Percentiles rank a stretch among this genome's conserved stretches.
These are phyloP conservation scores for Cerastis leucographa DNA, from an alignment of 2,888 invertebrate genomes.

Conservation along the genomic window DNA sequence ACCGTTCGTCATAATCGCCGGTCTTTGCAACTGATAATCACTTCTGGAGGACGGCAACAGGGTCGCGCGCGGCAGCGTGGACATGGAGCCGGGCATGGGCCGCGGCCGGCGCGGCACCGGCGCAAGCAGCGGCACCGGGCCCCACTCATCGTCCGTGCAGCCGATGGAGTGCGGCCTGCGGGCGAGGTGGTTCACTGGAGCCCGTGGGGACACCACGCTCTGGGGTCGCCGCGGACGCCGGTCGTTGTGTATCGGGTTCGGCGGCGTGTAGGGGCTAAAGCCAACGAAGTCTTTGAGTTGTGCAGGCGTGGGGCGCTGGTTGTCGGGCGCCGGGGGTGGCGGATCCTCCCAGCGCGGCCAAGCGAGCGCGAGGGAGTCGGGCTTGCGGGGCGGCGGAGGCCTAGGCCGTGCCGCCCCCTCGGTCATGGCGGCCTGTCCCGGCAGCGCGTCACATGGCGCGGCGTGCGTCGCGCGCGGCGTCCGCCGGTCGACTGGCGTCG, in stretches of 20 bases:
- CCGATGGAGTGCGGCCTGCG: conserved; percentile 92
- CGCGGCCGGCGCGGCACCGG: conserved; percentile 90
- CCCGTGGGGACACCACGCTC: conserved; percentile 89
- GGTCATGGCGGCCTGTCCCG: conserved; percentile 84
- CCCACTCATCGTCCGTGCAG: conserved; percentile 85
- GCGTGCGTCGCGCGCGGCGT: conserved; percentile 80
- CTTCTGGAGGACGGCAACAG: conserved; percentile 91
- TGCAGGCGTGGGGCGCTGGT: conserved; percentile 68
- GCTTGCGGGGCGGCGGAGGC: conserved; percentile 90
- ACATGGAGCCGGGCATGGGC: conserved; percentile 83
- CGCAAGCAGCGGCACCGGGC: conserved; percentile 87
- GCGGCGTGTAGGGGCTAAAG: conserved; percentile 91
- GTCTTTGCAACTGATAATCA: conserved; percentile 91
- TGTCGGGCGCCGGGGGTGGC: conserved; percentile 88
- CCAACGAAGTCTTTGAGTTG: conserved; percentile 82
- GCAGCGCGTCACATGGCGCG: conserved; percentile 78
- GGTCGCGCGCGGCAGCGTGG: conserved; percentile 86
- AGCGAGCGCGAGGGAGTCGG: conserved; percentile 83
- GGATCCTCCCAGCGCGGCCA: conserved; percentile 88
- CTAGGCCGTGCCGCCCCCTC: conserved; percentile 88
- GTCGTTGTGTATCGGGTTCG: conserved; percentile 82
- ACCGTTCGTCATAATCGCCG: conserved; percentile 88
- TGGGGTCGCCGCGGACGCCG: conserved; percentile 87
- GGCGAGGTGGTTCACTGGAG: conserved; percentile 76
- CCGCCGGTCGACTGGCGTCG: conserved; percentile 79